Percentiles rank a stretch among this genome's conserved stretches.
Conservation (phyloP, 64 coral and sea anemone species). For the Montipora foliosa region DNA sequence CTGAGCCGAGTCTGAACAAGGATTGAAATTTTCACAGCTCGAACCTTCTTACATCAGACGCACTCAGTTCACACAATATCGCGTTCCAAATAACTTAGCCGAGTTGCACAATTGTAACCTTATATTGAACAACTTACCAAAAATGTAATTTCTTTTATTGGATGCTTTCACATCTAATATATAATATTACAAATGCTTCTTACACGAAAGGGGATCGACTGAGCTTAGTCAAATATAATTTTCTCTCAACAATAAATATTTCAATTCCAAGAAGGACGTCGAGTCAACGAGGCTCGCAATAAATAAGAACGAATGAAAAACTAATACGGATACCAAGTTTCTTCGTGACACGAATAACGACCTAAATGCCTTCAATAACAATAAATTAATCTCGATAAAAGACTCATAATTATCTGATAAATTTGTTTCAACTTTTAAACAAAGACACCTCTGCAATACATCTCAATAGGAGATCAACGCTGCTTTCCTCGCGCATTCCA, state of each 20-base stretch:
- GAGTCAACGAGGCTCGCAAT: neutral
- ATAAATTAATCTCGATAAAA: neutral
- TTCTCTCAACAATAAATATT: neutral
- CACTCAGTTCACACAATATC: too few relatives aligned
- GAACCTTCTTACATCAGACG: too few relatives aligned
- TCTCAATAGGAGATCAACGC: neutral
- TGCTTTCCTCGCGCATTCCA: neutral
- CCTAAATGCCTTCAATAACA: neutral
- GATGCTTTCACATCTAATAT: too few relatives aligned
- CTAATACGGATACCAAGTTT: neutral
- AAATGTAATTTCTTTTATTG: too few relatives aligned
- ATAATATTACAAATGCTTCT: too few relatives aligned
- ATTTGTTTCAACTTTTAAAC: neutral
- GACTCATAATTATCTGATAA: neutral
- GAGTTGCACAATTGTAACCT: too few relatives aligned
- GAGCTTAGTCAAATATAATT: neutral
- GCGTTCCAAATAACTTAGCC: too few relatives aligned
- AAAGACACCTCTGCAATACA: neutral
- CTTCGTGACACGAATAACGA: constrained; percentile 4
- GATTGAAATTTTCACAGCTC: too few relatives aligned
- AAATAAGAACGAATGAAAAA: neutral
- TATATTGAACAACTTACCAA: too few relatives aligned
- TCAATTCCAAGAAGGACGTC: neutral
- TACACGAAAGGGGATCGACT: too few relatives aligned
- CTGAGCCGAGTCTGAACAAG: too few relatives aligned